These are phyloP conservation scores for Microcebus ravelobensis DNA, from an alignment of 2,113 vertebrate genomes.

Conservation along the genomic window DNA sequence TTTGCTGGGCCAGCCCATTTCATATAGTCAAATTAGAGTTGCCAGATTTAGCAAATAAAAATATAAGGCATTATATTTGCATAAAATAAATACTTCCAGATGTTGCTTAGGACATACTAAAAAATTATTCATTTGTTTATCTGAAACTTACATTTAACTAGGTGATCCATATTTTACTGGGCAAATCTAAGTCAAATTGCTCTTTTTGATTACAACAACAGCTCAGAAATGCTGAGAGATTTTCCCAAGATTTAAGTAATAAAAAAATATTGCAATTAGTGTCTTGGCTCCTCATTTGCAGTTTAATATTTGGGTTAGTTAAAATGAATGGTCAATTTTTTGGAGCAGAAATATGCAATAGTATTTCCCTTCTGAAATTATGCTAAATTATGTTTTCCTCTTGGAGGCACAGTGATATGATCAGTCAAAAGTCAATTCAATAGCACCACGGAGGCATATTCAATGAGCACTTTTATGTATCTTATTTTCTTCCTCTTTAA, in stretches of 20 bases:
- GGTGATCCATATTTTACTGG: not conserved
- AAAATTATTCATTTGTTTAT: not conserved
- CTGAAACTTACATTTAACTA: not conserved
- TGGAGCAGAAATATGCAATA: not conserved
- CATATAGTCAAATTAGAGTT: not conserved
- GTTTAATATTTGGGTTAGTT: not conserved
- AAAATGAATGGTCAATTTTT: slow-evolving; percentile 17
- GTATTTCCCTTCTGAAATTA: not conserved
- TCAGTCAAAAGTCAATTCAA: not conserved
- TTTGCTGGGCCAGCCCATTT: not conserved
- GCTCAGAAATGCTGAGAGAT: not conserved
- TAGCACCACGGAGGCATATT: not conserved
- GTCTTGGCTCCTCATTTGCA: not conserved
- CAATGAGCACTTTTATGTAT: not conserved
- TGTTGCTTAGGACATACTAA: not conserved
- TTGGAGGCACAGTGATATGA: not conserved
- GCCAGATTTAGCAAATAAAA: not conserved
- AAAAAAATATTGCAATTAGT: not conserved
- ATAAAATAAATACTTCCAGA: not conserved
- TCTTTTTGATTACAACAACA: not conserved
- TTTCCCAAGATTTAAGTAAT: not conserved
- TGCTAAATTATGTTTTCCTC: slow-evolving; percentile 11
- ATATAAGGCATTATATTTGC: not conserved
- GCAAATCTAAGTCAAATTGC: not conserved
- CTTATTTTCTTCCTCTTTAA: not conserved